Percentiles rank a stretch among this genome's conserved stretches.
These are phyloP conservation scores for Sula dactylatra DNA, from an alignment of 2,113 vertebrate genomes.

Conservation along the genomic window DNA sequence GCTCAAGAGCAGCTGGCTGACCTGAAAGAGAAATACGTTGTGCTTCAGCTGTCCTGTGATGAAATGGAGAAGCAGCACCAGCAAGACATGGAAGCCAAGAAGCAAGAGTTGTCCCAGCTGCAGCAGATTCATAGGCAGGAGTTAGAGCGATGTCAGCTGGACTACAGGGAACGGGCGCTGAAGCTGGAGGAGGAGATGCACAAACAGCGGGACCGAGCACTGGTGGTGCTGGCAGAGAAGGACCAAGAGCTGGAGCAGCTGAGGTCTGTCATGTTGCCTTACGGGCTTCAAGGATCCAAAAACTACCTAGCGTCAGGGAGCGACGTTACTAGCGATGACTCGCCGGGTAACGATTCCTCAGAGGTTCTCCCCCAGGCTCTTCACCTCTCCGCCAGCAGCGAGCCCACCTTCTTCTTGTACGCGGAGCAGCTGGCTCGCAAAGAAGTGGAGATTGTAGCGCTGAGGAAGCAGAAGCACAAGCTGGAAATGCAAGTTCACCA, in stretches of 20 bases:
- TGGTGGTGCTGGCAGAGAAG: slow-evolving; percentile 89
- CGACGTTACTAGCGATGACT: fast-evolving
- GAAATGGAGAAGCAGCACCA: slow-evolving; percentile 74
- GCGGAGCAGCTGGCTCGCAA: slow-evolving; percentile 90
- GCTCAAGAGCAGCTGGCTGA: slow-evolving; percentile 86
- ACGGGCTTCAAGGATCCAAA: slow-evolving; percentile 18
- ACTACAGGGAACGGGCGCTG: slow-evolving; percentile 79
- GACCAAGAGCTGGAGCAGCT: slow-evolving; percentile 89
- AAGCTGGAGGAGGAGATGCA: slow-evolving; percentile 90
- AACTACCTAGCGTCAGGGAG: background rate
- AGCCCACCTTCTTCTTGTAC: slow-evolving; percentile 89
- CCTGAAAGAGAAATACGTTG: slow-evolving; percentile 88
- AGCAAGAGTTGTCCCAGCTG: slow-evolving; percentile 66
- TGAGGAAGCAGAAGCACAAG: slow-evolving; percentile 83
- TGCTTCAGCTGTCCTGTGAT: slow-evolving; percentile 83
- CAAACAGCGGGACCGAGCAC: slow-evolving; percentile 88
- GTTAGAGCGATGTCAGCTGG: slow-evolving; percentile 74
- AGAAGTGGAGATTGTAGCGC: slow-evolving; percentile 79
- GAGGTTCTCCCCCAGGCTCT: slow-evolving; percentile 79
- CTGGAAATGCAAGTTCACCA: slow-evolving; percentile 83
- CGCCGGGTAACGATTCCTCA: fast-evolving
- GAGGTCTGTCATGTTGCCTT: slow-evolving; percentile 46
- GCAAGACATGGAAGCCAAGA: slow-evolving; percentile 72
- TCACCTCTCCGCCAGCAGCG: slow-evolving; percentile 49
- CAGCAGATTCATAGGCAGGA: slow-evolving; percentile 85